Evolutionary conservation across 2,797 vertebrate species (phyloP), one percentile per base, ranked within the genome.

Genomic region (Betta splendens): DNA sequence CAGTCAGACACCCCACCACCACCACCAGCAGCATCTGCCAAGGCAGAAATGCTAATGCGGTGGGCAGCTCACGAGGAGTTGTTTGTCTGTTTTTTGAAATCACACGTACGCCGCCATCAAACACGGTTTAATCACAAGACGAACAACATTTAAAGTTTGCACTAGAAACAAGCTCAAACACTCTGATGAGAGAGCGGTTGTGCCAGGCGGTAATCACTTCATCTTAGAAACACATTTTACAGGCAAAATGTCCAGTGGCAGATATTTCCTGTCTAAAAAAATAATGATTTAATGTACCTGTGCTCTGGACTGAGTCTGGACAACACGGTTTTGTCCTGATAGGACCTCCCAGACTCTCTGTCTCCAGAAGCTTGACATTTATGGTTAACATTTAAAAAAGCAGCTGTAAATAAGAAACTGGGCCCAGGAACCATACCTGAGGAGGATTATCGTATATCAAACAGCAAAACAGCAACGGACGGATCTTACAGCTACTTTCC

Each of bases 241-340:
- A 75, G 81, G 76, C 84, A 81, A 86, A 85, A 85, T 72, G 74
- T 81, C 74, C 79, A 81, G 58, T 78, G 81, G 81, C 79, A 88
- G 84, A 86, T 85, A 88, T 87, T 89, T 90, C 85, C 84, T 89
- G 87, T 83, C 79, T 86, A 75, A 79, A 82, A n/a, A 89, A 89
- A 86, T 87, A 83, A 88, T 87, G 81, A 89, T 87, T 85, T 81
- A 87, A 86, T 79, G 58, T 85, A 87, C 80, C 78, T 85, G 79
- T 79, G 55, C 83, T 77, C 64, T 46, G 74, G 81, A 79, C 84
- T 50, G 68, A 76, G 84, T 53, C 81, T 80, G 85, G 83, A 89
- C 89, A 91, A 85, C 77, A 86, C 68, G 71, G 81, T 87, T 88
- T 89, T 91, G 89, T 91, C 77, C 85, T 66, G 52, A 45, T 64